Base-by-base conservation (phyloP, 2,888 invertebrate species). In the Microplitis manilae region DNA sequence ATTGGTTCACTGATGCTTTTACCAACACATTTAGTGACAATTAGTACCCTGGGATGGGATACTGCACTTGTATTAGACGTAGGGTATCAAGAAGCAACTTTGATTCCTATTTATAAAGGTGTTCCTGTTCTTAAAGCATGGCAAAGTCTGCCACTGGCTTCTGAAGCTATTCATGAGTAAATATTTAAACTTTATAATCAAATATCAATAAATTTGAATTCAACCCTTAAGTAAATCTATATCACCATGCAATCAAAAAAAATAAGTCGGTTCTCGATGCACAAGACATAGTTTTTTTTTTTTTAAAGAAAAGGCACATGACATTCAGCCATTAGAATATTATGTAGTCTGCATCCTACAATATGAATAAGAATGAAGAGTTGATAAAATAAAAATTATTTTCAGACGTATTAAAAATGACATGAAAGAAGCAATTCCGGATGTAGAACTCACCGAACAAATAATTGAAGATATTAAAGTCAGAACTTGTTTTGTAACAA, bases 401-500 rank as follows among this genome's bases (percentile, higher is more conserved):
- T 83, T 5, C 69, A 87, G 87, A 73, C 80, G 76, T 15, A 84
- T 90, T 40, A 86, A 75, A 60, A 82, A 84, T 40, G 80, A 82
- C 20, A 79, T 89, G 61, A 83, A 82, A 65, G 77, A 81, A 65
- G 60, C 78, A 6, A 68, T 82, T 67, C 82, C 85, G 0, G 80
- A 86, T 50, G 81, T 84, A 20, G 84, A 89, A 13, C 79, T 91
- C 7, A 80, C 88, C 1, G 90, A 91, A 61, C 86, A 84, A 60
- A 85, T 91, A 30, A 83, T 93, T 6, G 93, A 93, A 88, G 93
- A 93, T 83, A 92, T 93, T 59, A 86, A 91, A 94, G 95, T 96
- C 17, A 93, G 96, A 81, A 94, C 96, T 20, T 98, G 98, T 89
- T 97, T 98, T 91, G 96, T 97, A 15, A 96, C 96, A 1, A 94